Conservation (phyloP, 2,797 vertebrate species). For the Galago senegalensis region DNA sequence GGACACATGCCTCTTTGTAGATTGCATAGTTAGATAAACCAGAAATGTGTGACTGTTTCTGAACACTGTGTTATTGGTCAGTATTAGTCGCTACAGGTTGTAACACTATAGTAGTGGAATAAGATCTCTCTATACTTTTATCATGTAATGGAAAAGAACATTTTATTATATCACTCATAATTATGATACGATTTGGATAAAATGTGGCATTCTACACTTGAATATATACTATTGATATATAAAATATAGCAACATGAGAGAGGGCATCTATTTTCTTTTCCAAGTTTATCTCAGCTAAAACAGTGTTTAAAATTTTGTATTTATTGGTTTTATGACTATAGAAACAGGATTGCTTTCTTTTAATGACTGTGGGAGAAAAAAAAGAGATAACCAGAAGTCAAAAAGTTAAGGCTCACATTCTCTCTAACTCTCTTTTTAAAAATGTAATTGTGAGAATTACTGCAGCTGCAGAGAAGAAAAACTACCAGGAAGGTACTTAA, state of each 20-base stretch:
- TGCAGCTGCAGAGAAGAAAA: slow-evolving; percentile 64
- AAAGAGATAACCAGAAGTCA: neutral
- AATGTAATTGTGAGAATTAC: slow-evolving; percentile 46
- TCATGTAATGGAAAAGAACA: slow-evolving; percentile 30
- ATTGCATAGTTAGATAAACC: neutral
- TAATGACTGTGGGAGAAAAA: neutral
- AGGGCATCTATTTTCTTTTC: slow-evolving; percentile 19
- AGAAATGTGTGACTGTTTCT: neutral
- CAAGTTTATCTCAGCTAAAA: slow-evolving; percentile 36
- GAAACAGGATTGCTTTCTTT: slow-evolving; percentile 65
- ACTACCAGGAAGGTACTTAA: slow-evolving; percentile 59
- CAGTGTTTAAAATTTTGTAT: neutral
- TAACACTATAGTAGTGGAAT: neutral
- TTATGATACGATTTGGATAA: slow-evolving; percentile 18
- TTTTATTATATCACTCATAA: slow-evolving; percentile 36
- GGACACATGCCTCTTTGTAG: neutral
- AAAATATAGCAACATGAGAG: slow-evolving; percentile 35
- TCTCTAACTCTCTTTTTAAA: neutral
- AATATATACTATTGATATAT: neutral
- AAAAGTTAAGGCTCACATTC: neutral
- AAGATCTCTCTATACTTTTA: neutral
- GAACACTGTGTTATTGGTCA: neutral
- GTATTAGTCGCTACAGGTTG: neutral
- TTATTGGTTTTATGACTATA: slow-evolving; percentile 56
- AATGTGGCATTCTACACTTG: slow-evolving; percentile 30